Conservation (phyloP, 2,113 vertebrate species). For the Okapia johnstoni region DNA sequence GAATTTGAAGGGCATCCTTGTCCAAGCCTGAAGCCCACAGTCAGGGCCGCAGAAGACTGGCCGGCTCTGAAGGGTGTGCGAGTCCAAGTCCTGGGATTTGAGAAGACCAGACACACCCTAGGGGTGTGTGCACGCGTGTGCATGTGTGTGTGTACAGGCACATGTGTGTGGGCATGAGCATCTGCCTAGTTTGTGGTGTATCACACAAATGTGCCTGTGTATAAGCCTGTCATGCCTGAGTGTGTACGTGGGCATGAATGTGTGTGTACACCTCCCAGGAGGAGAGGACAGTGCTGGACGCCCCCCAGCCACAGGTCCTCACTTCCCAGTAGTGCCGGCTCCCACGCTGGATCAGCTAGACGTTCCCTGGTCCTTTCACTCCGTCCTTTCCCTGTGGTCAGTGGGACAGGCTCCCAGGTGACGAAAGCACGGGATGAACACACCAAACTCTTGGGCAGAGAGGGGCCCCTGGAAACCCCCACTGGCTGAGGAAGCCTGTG, state of each 20-base stretch:
- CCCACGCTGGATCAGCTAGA: background rate
- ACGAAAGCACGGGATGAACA: slow-evolving; percentile 42
- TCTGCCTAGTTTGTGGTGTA: background rate
- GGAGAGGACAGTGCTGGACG: background rate
- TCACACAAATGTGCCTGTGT: fast-evolving
- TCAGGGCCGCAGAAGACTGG: background rate
- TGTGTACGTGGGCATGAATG: fast-evolving
- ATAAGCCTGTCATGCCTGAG: background rate
- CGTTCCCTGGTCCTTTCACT: background rate
- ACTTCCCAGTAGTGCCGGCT: too few relatives aligned
- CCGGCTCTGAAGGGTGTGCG: fast-evolving
- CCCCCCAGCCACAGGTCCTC: background rate
- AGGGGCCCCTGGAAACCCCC: background rate
- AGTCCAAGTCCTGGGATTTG: fast-evolving
- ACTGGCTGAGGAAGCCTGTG: background rate
- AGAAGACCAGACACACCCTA: fast-evolving
- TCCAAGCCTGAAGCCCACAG: fast-evolving
- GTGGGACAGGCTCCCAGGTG: slow-evolving; percentile 40
- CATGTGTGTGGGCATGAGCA: fast-evolving
- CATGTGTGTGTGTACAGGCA: fast-evolving
- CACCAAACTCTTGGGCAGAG: slow-evolving; percentile 42
- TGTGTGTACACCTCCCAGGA: fast-evolving
- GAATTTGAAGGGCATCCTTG: background rate
- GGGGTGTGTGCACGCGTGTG: too few relatives aligned
- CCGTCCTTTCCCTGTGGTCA: fast-evolving